Conservation (phyloP, 2,113 vertebrate genomes). For the Bufo gargarizans region DNA sequence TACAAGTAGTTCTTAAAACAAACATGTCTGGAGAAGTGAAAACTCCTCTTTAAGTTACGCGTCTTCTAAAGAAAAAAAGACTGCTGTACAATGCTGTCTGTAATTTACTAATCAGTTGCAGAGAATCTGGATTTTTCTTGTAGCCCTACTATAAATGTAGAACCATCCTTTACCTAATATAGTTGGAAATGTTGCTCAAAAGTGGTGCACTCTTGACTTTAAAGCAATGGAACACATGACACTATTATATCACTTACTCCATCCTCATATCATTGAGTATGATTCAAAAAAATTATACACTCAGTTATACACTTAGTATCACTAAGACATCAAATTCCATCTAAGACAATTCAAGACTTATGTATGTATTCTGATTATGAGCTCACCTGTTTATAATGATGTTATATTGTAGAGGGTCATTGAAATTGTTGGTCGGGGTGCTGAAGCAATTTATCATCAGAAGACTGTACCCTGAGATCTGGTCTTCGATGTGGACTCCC, state of each 20-base stretch:
- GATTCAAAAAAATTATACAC: too few species aligned
- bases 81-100: too few species aligned
- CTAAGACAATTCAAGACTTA: background rate
- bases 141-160: too few species aligned
- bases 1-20: too few species aligned
- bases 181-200: background rate
- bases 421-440: slow-evolving; percentile 60
- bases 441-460: slow-evolving; percentile 66
- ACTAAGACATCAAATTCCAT: background rate
- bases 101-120: too few species aligned
- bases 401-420: slow-evolving; percentile 62
- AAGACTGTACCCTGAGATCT: slow-evolving; percentile 59
- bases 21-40: too few species aligned
- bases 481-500: slow-evolving; percentile 55
- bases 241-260: background rate
- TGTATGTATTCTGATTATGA: background rate
- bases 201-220: background rate
- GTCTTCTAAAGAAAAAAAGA: too few species aligned
- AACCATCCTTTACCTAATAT: background rate
- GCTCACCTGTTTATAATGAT: slow-evolving; percentile 65
- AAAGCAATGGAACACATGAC: background rate
- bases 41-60: too few species aligned
- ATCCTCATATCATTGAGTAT: background rate
- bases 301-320: too few species aligned
- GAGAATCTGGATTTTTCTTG: too few species aligned